Evolutionary conservation across 2,113 vertebrate genomes (phyloP).

Genomic region (Elephantulus edwardii): DNA sequence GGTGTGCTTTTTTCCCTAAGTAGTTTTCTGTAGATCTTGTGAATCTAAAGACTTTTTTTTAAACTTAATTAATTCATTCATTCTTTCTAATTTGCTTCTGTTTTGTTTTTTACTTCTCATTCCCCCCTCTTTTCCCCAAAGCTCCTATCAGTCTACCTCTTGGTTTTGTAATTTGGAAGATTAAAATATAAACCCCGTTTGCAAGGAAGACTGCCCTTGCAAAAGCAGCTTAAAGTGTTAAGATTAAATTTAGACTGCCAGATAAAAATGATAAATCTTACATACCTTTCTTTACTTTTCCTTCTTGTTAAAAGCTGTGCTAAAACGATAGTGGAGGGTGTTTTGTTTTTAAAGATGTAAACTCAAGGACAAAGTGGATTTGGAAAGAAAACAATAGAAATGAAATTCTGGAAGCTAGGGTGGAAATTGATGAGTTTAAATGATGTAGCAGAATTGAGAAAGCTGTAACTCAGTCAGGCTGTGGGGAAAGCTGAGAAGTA

Average conservation of each 20-base stretch:
- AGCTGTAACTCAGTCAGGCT: background rate
- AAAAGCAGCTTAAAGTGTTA: constrained; percentile 38
- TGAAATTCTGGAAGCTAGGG: constrained; percentile 10
- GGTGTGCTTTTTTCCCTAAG: background rate
- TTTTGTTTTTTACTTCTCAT: background rate
- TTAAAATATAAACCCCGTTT: constrained; percentile 22
- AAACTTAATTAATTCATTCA: background rate
- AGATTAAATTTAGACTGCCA: constrained; percentile 48
- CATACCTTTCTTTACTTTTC: constrained; percentile 38
- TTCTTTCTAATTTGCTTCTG: constrained; percentile 37
- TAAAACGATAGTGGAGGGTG: background rate
- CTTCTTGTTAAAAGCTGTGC: constrained; percentile 17
- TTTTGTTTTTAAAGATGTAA: constrained; percentile 21
- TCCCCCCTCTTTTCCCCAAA: background rate
- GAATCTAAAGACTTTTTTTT: constrained; percentile 17
- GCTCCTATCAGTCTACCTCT: background rate
- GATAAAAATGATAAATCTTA: background rate
- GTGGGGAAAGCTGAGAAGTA: background rate
- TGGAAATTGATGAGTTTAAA: constrained; percentile 21
- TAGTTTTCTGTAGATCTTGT: background rate
- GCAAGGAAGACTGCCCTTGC: constrained; percentile 12
- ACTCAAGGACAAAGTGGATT: constrained; percentile 31
- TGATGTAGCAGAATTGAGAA: constrained; percentile 29
- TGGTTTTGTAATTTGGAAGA: constrained; percentile 26
- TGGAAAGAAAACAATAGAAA: constrained; percentile 23